Percentiles rank a stretch among this genome's conserved stretches.
Conservation (phyloP, 2,113 vertebrate genomes). For the Ptilorrhoa leucosticta region DNA sequence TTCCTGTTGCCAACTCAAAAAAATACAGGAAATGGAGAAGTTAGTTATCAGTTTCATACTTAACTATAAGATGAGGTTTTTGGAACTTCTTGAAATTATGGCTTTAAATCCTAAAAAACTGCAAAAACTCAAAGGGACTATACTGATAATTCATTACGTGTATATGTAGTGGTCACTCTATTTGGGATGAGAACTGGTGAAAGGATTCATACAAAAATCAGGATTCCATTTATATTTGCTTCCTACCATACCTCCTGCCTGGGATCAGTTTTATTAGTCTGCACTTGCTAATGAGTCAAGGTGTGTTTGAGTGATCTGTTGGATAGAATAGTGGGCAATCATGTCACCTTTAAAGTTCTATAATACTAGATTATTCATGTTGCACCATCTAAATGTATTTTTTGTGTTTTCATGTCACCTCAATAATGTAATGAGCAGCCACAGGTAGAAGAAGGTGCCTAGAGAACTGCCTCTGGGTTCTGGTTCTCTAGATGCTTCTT, state of each 20-base stretch:
- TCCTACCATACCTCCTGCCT: not conserved
- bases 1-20: not conserved
- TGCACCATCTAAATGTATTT: not conserved
- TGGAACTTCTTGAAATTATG: not conserved
- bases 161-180: not conserved
- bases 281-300: not conserved
- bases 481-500: not conserved
- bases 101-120: not conserved
- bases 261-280: not conserved
- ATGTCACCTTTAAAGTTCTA: rapidly evolving
- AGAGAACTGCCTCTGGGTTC: not conserved
- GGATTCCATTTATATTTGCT: not conserved
- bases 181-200: not conserved
- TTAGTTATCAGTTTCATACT: not conserved
- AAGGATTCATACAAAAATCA: not conserved
- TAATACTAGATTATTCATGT: not conserved
- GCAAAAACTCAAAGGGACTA: not conserved
- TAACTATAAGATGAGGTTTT: not conserved
- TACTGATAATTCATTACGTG: not conserved
- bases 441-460: not conserved
- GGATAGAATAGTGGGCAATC: not conserved
- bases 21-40: not conserved
- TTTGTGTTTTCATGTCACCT: not conserved
- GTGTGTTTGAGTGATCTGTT: not conserved
- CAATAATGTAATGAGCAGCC: not conserved